A percentile compares a stretch with the other conserved stretches of the same genome.
phyloP scores from a whole-genome alignment of 2,797 vertebrate species.

The Micromesistius poutassou region DNA sequence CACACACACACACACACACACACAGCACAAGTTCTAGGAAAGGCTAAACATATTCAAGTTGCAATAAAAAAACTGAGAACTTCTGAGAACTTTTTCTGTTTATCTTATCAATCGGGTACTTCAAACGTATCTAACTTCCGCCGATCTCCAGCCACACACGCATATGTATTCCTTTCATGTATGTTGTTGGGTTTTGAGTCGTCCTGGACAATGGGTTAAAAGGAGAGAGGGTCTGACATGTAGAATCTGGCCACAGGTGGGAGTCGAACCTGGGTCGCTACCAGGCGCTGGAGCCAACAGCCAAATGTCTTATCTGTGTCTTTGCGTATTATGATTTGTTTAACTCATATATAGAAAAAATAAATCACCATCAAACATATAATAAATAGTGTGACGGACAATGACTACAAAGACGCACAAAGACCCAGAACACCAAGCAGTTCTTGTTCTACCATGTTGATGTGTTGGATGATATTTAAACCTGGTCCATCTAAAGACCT shows the following conservation, averaged over 20 bases:
- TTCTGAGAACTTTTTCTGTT: not conserved
- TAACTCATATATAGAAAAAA: not conserved
- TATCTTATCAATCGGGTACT: not conserved
- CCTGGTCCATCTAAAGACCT: not conserved
- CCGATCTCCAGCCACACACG: not conserved
- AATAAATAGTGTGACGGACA: not conserved
- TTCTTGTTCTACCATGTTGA: not conserved
- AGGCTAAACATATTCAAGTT: not conserved
- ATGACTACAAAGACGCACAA: not conserved
- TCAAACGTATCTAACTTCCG: not conserved
- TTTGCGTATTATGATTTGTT: not conserved
- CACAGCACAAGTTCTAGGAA: not conserved
- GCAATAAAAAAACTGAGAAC: not conserved
- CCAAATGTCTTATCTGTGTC: not conserved
- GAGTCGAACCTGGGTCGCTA: not conserved
- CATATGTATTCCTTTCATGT: not conserved
- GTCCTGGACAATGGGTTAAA: no score
- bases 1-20: conserved; percentile 3
- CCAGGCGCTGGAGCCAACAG: not conserved
- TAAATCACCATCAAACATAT: not conserved
- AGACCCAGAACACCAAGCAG: not conserved
- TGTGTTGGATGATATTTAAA: not conserved
- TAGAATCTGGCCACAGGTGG: not conserved
- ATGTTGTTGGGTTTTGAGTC: no score
- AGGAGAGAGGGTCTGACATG: not conserved